Conservation (phyloP, 2,797 vertebrate genomes). For the Ataeniobius toweri region DNA sequence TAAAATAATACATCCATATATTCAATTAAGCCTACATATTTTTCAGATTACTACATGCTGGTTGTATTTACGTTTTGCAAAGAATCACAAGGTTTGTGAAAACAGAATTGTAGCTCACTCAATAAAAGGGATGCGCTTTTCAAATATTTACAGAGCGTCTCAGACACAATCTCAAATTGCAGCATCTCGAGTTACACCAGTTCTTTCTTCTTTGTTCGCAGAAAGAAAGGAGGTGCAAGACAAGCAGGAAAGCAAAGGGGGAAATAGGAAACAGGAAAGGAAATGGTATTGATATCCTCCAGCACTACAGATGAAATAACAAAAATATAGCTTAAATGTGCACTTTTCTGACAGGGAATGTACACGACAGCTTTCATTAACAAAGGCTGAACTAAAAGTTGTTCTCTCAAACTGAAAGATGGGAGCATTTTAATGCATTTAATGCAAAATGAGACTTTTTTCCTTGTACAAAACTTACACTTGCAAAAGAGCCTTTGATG, state of each 20-base stretch:
- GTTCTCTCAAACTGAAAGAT: not conserved
- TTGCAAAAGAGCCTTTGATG: not conserved
- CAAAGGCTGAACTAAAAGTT: not conserved
- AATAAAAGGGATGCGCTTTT: conserved; percentile 8
- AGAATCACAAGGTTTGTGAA: not conserved
- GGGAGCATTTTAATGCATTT: not conserved
- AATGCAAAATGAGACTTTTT: not conserved
- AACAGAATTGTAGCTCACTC: not conserved
- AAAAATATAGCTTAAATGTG: conserved; percentile 13
- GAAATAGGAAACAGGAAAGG: conserved; percentile 41
- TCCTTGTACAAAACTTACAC: not conserved
- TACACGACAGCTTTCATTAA: not conserved
- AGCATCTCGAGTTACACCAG: conserved; percentile 2
- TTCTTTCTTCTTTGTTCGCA: conserved; percentile 15
- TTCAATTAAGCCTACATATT: not conserved
- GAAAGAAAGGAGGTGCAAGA: not conserved
- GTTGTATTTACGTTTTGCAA: not conserved
- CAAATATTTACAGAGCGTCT: conserved; percentile 17
- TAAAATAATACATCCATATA: not conserved
- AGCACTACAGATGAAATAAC: conserved; percentile 20
- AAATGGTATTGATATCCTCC: conserved; percentile 36
- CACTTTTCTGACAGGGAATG: not conserved
- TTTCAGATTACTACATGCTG: not conserved
- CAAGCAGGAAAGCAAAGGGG: conserved; percentile 3
- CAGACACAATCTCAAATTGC: conserved; percentile 19